A percentile compares a stretch with the other conserved stretches of the same genome.
Evolutionary conservation across 1,140 invertebrate species (phyloP).

Genomic region (Matsumurasca onukii): DNA sequence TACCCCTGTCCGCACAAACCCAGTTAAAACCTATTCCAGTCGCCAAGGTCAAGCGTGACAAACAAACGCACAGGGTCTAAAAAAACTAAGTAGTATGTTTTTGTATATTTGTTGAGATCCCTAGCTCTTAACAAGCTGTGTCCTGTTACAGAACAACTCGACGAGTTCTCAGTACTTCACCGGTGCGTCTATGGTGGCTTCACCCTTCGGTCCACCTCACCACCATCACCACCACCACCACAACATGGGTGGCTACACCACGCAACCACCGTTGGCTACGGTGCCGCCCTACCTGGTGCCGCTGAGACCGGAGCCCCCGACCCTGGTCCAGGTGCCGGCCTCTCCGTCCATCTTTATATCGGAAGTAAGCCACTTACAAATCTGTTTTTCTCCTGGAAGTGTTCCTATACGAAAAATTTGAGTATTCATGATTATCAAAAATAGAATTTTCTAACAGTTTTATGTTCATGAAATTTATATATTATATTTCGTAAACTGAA

Average conservation of each 20-base stretch:
- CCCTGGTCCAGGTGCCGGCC: conserved; percentile 40
- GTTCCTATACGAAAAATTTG: too few relatives aligned
- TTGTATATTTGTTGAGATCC: conserved; percentile 21
- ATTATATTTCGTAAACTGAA: not conserved
- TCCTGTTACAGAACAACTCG: too few relatives aligned
- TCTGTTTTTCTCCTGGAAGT: too few relatives aligned
- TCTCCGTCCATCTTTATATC: conserved; percentile 41
- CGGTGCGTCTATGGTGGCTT: too few relatives aligned
- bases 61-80: too few relatives aligned
- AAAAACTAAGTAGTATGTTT: conserved; percentile 42
- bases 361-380: conserved; percentile 41
- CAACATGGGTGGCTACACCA: conserved; percentile 43
- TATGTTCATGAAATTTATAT: too few relatives aligned
- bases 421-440: too few relatives aligned
- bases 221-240: conserved; percentile 33
- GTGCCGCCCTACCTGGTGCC: conserved; percentile 35
- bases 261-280: conserved; percentile 53
- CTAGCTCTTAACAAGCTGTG: not conserved
- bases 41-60: too few relatives aligned
- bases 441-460: too few relatives aligned
- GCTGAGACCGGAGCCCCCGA: conserved; percentile 32
- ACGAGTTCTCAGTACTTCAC: too few relatives aligned
- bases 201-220: conserved; percentile 30
- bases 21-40: too few relatives aligned
- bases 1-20: too few relatives aligned